These are phyloP conservation scores for Leptonema lineaticorne DNA, from an alignment of 1,140 invertebrate genomes.

Conservation along the genomic window DNA sequence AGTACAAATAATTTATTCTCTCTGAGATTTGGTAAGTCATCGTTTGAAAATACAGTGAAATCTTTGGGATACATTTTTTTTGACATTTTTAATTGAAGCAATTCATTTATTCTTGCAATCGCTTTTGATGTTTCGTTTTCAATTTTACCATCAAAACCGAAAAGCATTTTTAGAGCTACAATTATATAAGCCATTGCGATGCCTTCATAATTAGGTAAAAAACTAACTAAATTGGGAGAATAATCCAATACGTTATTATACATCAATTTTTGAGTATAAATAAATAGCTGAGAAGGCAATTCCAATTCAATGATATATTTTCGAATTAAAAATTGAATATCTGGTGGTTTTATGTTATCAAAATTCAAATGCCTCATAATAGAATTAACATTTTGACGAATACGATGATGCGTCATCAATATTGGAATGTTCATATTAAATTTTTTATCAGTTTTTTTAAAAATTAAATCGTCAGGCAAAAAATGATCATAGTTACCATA, in stretches of 20 bases:
- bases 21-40: slow-evolving; percentile 33
- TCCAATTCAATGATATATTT: slow-evolving; percentile 39
- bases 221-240: slow-evolving; percentile 31
- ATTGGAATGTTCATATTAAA: slow-evolving; percentile 3
- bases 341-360: slow-evolving; percentile 49
- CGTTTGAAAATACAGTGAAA: background rate
- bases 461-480: slow-evolving; percentile 55
- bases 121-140: slow-evolving; percentile 61
- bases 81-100: slow-evolving; percentile 13
- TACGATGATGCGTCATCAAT: slow-evolving; percentile 7
- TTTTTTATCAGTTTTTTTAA: slow-evolving; percentile 27
- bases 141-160: slow-evolving; percentile 63
- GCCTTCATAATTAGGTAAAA: slow-evolving; percentile 62
- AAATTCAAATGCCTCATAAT: slow-evolving; percentile 28
- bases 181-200: slow-evolving; percentile 63
- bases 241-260: slow-evolving; percentile 47
- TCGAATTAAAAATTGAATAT: slow-evolving; percentile 50
- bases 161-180: slow-evolving; percentile 63
- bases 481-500: slow-evolving; percentile 57
- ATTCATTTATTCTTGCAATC: slow-evolving; percentile 54
- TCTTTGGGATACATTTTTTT: background rate
- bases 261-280: slow-evolving; percentile 50
- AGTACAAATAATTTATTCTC: slow-evolving; percentile 58
- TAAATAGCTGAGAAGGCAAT: slow-evolving; percentile 46
- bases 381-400: slow-evolving; percentile 12